A percentile compares a stretch with the other conserved stretches of the same genome.
Evolutionary conservation across 2,797 vertebrate genomes (phyloP).

Genomic region (Ptychadena robeensis): DNA sequence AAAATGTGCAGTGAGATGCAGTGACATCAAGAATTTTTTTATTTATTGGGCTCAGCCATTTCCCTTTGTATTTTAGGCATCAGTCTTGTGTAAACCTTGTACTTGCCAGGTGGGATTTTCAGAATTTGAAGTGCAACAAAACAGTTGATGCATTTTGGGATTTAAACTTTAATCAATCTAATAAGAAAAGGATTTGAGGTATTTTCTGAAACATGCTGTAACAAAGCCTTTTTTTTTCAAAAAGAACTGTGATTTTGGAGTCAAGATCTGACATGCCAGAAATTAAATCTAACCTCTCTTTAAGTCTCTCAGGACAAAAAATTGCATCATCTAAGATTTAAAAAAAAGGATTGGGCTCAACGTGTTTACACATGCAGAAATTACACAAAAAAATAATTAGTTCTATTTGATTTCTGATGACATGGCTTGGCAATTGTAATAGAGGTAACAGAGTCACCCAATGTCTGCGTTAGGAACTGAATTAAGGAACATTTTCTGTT

Average conservation of each 20-base stretch:
- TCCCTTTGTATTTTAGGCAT: neutral
- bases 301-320: neutral
- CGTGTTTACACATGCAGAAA: neutral
- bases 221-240: conserved; percentile 7
- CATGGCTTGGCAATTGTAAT: neutral
- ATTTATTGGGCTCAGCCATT: neutral
- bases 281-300: conserved; percentile 3
- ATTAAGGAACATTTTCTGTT: no score
- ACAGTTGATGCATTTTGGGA: neutral
- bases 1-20: no score
- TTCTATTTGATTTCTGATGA: no score
- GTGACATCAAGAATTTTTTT: no score
- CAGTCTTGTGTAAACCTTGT: neutral
- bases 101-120: neutral
- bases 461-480: no score
- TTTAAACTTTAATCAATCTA: neutral
- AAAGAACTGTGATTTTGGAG: no score
- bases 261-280: conserved; percentile 6
- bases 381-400: neutral
- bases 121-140: conserved; percentile 1
- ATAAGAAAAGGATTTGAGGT: conserved; percentile 5
- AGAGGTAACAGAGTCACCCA: no score
- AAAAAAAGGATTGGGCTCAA: no score
- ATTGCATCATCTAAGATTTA: neutral
- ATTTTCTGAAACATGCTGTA: neutral